These are phyloP conservation scores for Pyrocoelia pectoralis DNA, from an alignment of 2,888 invertebrate species.

Conservation along the genomic window DNA sequence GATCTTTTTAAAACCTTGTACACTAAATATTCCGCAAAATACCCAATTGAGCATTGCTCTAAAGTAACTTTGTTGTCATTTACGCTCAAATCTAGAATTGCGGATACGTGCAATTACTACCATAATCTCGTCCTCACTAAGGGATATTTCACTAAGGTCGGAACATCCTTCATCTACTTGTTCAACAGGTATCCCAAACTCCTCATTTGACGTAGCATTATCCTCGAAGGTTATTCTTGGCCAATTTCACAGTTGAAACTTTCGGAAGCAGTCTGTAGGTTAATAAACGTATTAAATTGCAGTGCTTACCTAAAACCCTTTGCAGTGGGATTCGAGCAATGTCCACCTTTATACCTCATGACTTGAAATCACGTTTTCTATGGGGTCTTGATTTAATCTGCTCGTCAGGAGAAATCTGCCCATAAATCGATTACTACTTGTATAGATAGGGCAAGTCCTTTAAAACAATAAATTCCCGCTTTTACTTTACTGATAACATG, in stretches of 20 bases:
- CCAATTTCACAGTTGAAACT: neutral
- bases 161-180: neutral
- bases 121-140: constrained; percentile 4
- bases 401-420: neutral
- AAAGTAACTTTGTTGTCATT: neutral
- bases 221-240: neutral
- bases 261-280: neutral
- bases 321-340: neutral
- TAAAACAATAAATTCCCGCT: neutral
- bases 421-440: neutral
- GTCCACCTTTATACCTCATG: neutral
- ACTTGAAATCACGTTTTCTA: neutral
- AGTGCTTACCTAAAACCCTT: neutral
- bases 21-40: constrained; percentile 1
- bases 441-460: neutral
- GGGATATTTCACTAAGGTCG: too few relatives aligned
- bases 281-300: constrained; percentile 9
- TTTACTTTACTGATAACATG: neutral
- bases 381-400: neutral
- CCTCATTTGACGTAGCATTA: too few relatives aligned
- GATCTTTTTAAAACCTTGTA: neutral
- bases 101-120: neutral
- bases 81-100: neutral
- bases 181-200: neutral
- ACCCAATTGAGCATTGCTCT: neutral